Base-by-base conservation (phyloP, 1,140 invertebrate species). In the Drosophila azteca region DNA sequence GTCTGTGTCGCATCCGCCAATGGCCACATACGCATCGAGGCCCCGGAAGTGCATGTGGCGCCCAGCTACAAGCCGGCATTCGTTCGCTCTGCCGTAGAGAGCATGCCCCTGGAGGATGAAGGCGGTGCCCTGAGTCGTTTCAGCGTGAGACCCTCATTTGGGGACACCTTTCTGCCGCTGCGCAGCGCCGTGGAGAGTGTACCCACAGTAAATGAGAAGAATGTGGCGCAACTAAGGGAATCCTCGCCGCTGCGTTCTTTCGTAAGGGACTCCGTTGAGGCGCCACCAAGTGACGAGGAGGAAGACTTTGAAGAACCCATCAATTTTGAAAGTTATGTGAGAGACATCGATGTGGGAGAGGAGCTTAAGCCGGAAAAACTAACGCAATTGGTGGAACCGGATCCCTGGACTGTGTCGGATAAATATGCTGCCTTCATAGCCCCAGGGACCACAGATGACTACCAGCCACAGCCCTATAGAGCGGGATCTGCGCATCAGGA, bases 261-360 rank as follows among this genome's bases (percentile, higher is more conserved):
- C 68, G 77, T 95, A 5, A 91, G 95, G 69, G 94, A 95, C 67
- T 93, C 95, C 0, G 94, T 95, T 1, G 95, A 95, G 82, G 92
- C 93, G 22, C 82, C 92, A 3, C 94, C 94, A 93, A 61, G 45
- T n/a, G 70, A 77, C 11, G 67, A 85, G 20, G 74, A 76, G 0
- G 67, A 77, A 3, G 64, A 24, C 8, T 13, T 43, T 39, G 11
- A 76, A 0, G 67, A 63, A 3, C 51, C 52, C 4, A 20, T 13
- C 54, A 68, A n/a, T n/a, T 31, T 44, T 6, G 46, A 55, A 8
- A 61, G 52, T 35, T 57, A 57, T 49, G 49, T 85, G 4, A 60
- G 66, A 2, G 64, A 69, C 20, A 44, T 45, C 0, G 57, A 81
- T 31, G 35, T 53, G 3, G 63, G 50, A 6, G 58, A 79, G 6